Conservation (phyloP, 2,113 vertebrate genomes). For the Psilopsiagon aurifrons region DNA sequence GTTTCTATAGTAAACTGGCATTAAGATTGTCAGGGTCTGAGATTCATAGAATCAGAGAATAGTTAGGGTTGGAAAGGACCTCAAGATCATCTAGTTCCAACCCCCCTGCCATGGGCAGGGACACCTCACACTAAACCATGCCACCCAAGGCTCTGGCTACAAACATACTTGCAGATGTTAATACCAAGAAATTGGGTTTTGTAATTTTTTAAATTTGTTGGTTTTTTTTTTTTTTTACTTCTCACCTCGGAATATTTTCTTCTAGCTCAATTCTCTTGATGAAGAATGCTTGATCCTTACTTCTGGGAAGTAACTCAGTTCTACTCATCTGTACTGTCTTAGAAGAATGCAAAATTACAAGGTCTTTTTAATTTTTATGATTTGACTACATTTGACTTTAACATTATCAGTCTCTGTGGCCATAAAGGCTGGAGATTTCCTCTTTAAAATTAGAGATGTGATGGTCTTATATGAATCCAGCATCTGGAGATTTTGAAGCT, state of each 20-base stretch:
- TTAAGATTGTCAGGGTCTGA: background rate
- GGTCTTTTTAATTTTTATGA: background rate
- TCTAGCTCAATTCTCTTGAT: background rate
- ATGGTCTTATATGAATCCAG: background rate
- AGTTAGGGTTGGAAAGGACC: too few relatives aligned
- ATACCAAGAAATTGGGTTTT: background rate
- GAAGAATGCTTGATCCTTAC: background rate
- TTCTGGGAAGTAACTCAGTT: background rate
- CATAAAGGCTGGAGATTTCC: background rate
- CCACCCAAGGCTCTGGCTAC: too few relatives aligned
- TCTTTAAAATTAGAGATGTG: background rate
- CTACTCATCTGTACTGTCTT: background rate
- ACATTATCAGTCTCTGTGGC: background rate
- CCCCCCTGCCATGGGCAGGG: too few relatives aligned
- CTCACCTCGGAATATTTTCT: background rate
- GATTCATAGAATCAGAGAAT: background rate
- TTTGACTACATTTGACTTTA: background rate
- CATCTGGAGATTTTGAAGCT: background rate
- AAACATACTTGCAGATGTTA: background rate
- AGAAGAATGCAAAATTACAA: background rate
- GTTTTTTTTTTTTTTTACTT: background rate
- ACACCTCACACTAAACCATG: too few relatives aligned
- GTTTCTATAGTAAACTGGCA: background rate
- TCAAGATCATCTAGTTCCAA: too few relatives aligned
- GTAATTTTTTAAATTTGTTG: background rate